Evolutionary conservation across 2,888 invertebrate genomes (phyloP).

Genomic region (Isoperla grammatica): DNA sequence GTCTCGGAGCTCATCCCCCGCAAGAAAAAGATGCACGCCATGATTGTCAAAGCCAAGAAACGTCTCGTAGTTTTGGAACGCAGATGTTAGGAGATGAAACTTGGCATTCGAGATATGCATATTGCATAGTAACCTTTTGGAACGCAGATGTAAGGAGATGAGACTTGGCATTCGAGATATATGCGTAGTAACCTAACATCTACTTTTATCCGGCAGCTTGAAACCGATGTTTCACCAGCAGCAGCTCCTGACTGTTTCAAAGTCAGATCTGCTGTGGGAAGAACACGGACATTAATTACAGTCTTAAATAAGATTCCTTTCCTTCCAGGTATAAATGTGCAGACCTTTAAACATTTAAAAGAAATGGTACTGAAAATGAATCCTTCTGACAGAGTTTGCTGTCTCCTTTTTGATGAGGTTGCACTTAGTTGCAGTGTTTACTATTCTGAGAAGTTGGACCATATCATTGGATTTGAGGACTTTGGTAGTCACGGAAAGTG

Average conservation of each 20-base stretch:
- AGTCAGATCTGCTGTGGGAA: not conserved
- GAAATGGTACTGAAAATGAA: slow-evolving; percentile 7
- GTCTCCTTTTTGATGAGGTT: slow-evolving; percentile 21
- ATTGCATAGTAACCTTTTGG: not conserved
- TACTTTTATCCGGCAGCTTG: too few species aligned
- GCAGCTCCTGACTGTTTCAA: slow-evolving; percentile 4
- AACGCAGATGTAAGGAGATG: not conserved
- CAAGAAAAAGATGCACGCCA: not conserved
- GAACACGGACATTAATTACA: slow-evolving; percentile 12
- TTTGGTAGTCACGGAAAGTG: slow-evolving; percentile 12
- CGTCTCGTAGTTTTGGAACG: not conserved
- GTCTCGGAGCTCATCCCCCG: not conserved
- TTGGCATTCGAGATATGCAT: not conserved
- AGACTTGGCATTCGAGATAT: not conserved
- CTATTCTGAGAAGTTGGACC: slow-evolving; percentile 9
- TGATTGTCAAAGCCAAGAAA: not conserved
- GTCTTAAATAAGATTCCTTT: slow-evolving; percentile 18
- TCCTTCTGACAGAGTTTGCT: slow-evolving; percentile 11
- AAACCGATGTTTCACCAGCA: too few species aligned
- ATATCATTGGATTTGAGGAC: slow-evolving; percentile 24
- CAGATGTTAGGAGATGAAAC: not conserved
- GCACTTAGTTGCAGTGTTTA: slow-evolving; percentile 6
- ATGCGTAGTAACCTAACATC: not conserved
- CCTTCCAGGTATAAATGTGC: slow-evolving; percentile 15
- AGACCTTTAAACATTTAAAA: slow-evolving; percentile 5